Conservation (phyloP, 2,113 vertebrate species). For the Apodemus speciosus region DNA sequence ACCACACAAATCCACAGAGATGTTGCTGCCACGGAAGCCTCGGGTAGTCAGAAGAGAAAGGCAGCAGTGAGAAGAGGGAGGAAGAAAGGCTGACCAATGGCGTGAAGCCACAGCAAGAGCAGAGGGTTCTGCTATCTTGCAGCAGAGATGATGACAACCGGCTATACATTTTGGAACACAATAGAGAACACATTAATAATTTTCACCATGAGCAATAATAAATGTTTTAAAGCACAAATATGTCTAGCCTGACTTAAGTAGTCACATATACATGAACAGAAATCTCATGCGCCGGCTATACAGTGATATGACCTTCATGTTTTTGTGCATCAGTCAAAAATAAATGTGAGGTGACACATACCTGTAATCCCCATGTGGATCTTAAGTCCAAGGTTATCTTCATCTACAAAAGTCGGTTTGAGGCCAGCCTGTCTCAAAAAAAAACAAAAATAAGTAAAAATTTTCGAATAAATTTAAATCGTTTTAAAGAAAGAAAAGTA, state of each 20-base stretch:
- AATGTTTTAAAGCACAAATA: neutral
- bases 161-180: neutral
- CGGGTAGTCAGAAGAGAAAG: neutral
- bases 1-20: neutral
- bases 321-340: neutral
- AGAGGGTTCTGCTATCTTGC: neutral
- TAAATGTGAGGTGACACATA: neutral
- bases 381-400: neutral
- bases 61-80: neutral
- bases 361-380: neutral
- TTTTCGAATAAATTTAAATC: neutral
- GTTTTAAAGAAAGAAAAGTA: neutral
- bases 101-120: neutral
- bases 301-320: neutral
- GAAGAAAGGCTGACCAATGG: neutral
- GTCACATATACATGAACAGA: neutral
- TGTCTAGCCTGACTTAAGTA: neutral
- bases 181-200: neutral
- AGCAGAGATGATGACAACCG: too few relatives aligned
- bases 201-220: neutral
- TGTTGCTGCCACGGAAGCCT: neutral
- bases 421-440: neutral
- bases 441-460: neutral
- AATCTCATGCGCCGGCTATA: neutral
- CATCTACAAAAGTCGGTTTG: neutral